These are phyloP conservation scores for Hirtodrosophila alboralis DNA, from an alignment of 2,888 invertebrate species.

Conservation along the genomic window DNA sequence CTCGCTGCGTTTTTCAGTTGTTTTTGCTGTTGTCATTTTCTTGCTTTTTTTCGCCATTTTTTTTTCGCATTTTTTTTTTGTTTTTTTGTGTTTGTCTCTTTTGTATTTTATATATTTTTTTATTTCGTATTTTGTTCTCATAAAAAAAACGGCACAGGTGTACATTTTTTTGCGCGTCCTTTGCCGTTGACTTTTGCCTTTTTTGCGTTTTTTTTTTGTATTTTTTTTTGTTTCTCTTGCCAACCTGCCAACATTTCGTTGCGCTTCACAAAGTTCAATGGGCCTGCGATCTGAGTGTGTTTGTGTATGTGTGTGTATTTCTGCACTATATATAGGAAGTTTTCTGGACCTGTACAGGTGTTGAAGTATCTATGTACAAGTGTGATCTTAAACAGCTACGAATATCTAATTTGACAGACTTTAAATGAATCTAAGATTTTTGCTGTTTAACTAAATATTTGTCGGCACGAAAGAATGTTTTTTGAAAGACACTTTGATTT, in stretches of 20 bases:
- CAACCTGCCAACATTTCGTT: slow-evolving; percentile 74
- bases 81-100: slow-evolving; percentile 55
- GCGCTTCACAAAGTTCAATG: slow-evolving; percentile 80
- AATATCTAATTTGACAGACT: neutral
- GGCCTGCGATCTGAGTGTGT: slow-evolving; percentile 43
- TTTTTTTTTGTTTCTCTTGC: slow-evolving; percentile 8
- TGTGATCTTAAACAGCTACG: slow-evolving; percentile 25
- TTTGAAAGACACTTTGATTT: no score
- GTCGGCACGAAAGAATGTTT: no score
- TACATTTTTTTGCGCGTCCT: slow-evolving; percentile 79
- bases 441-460: no score
- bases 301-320: slow-evolving; percentile 12
- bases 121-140: slow-evolving; percentile 52
- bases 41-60: slow-evolving; percentile 71
- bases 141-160: slow-evolving; percentile 70
- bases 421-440: slow-evolving; percentile 1
- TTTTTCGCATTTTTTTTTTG: slow-evolving; percentile 45
- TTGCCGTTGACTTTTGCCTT: slow-evolving; percentile 64
- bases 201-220: slow-evolving; percentile 37
- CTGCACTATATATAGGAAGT: slow-evolving; percentile 13
- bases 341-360: slow-evolving; percentile 48
- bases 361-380: slow-evolving; percentile 59
- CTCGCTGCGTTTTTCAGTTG: slow-evolving; percentile 63
- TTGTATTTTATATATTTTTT: slow-evolving; percentile 51
- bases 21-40: slow-evolving; percentile 70